Percentiles rank a stretch among this genome's conserved stretches.
These are phyloP conservation scores for Coracias cyanogaster DNA, from an alignment of 2,797 vertebrate genomes.

Conservation along the genomic window DNA sequence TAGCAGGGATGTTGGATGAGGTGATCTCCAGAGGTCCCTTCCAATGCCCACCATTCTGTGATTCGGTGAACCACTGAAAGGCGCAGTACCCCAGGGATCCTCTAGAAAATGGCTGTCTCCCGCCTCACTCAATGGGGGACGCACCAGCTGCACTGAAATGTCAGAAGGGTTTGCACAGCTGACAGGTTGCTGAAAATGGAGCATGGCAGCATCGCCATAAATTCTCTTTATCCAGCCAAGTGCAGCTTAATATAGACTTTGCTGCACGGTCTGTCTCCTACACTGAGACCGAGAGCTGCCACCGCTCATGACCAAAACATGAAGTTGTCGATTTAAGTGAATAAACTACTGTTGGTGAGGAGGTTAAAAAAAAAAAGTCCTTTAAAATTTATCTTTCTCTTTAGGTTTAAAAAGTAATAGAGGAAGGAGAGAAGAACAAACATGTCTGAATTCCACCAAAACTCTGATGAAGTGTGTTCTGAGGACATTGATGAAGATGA, in stretches of 20 bases:
- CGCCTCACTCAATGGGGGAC: neutral
- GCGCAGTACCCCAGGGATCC: neutral
- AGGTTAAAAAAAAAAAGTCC: fast-evolving
- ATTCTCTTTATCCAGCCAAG: constrained; percentile 72
- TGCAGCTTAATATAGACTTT: constrained; percentile 82
- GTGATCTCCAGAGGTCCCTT: no score
- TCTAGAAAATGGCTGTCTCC: constrained; percentile 13
- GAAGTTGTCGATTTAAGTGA: neutral
- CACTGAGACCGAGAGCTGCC: constrained; percentile 15
- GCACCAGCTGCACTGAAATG: constrained; percentile 83
- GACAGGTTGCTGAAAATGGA: constrained; percentile 82
- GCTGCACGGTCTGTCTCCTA: neutral
- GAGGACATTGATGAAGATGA: constrained; percentile 95
- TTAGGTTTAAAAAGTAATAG: neutral
- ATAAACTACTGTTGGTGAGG: neutral
- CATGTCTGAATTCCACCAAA: constrained; percentile 80
- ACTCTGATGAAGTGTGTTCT: constrained; percentile 73
- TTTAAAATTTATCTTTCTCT: neutral
- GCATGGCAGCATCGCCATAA: constrained; percentile 73
- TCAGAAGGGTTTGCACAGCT: constrained; percentile 83
- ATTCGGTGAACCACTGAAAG: neutral
- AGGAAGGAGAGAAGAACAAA: neutral
- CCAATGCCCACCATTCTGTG: neutral
- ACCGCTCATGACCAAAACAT: constrained; percentile 40
- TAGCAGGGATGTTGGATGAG: no score